Percentiles rank a stretch among this genome's conserved stretches.
These are phyloP conservation scores for Nymphalis polychloros DNA, from an alignment of 2,888 invertebrate genomes.

Conservation along the genomic window DNA sequence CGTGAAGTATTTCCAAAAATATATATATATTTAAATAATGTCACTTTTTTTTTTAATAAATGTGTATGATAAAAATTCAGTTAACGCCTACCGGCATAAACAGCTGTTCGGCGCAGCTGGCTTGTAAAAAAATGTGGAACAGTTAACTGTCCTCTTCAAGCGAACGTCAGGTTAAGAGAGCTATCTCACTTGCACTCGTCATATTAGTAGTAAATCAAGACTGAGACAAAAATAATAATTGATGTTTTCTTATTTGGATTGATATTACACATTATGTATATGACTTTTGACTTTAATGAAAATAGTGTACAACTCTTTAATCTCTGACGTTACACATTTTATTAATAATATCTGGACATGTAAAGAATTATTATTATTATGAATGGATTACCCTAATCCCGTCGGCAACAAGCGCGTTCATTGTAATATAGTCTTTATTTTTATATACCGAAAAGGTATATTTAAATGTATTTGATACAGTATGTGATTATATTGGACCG, in stretches of 20 bases:
- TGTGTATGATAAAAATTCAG: constrained; percentile 33
- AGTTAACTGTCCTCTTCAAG: constrained; percentile 69
- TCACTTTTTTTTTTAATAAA: constrained; percentile 19
- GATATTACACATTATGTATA: background rate
- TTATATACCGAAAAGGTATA: background rate
- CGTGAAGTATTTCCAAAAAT: background rate
- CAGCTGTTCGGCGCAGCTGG: constrained; percentile 80
- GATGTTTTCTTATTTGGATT: constrained; percentile 28
- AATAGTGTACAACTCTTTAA: background rate
- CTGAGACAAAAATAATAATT: constrained; percentile 44
- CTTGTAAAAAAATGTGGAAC: constrained; percentile 74
- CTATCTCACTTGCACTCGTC: constrained; percentile 61
- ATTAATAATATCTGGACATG: background rate
- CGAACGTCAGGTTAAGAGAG: constrained; percentile 49
- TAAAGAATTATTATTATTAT: constrained; percentile 7
- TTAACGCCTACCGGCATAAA: constrained; percentile 65
- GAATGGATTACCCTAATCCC: background rate
- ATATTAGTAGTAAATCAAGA: constrained; percentile 42
- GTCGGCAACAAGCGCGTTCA: background rate
- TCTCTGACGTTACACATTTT: background rate
- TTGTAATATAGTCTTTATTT: background rate
- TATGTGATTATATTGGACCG: constrained; percentile 17
- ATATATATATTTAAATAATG: background rate
- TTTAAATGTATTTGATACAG: background rate
- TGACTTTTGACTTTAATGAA: background rate